phyloP scores from a whole-genome alignment of 2,888 invertebrate genomes.

The Neria commutata region DNA sequence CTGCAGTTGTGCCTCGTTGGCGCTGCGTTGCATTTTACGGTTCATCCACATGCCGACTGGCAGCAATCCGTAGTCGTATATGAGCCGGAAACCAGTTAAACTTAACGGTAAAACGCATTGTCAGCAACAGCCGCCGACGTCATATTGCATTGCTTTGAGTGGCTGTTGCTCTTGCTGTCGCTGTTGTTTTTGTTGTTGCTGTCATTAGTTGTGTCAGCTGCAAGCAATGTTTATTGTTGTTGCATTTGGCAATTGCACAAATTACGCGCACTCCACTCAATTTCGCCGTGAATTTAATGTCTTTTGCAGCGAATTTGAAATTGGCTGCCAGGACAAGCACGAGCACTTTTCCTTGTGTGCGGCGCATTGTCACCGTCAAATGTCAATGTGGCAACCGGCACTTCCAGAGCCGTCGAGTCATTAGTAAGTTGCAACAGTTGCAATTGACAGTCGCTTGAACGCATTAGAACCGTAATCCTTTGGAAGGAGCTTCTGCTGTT shows the following conservation, averaged over 20 bases:
- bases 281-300: neutral
- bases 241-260: neutral
- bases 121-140: neutral
- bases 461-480: no score
- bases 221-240: neutral
- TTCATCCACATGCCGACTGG: no score
- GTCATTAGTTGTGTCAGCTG: neutral
- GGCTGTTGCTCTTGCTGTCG: neutral
- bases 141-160: neutral
- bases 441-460: no score
- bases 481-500: no score
- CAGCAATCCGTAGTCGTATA: no score
- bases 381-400: neutral
- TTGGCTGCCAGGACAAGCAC: no score
- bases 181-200: neutral
- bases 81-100: conserved; percentile 1
- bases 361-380: neutral
- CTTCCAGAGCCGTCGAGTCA: no score
- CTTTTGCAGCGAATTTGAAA: neutral
- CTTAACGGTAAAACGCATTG: conserved; percentile 1
- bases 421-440: no score
- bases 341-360: neutral
- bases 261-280: neutral
- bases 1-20: no score
- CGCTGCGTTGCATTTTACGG: no score